phyloP scores from a whole-genome alignment of 2,888 invertebrate species.

The Acrobasis consociella region DNA sequence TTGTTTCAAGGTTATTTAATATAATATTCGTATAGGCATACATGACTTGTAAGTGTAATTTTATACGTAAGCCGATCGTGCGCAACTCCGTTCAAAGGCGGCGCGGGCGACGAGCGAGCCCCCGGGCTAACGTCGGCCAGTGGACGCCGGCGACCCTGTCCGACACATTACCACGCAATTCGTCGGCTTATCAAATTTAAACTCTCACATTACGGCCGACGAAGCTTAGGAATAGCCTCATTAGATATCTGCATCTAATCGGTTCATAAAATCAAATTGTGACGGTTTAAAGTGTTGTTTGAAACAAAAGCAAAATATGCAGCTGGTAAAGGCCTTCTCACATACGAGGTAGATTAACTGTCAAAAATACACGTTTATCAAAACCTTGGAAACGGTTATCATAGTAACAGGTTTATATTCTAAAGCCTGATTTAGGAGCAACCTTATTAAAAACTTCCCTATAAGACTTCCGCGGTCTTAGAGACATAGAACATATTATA shows the following conservation, averaged over 20 bases:
- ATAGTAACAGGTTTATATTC: no score
- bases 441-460: no score
- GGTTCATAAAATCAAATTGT: slow-evolving; percentile 14
- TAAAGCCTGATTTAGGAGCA: no score
- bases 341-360: no score
- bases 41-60: background rate
- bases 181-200: slow-evolving; percentile 66
- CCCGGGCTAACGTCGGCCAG: slow-evolving; percentile 37
- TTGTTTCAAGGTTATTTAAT: no score
- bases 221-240: slow-evolving; percentile 29
- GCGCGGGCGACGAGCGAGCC: slow-evolving; percentile 32
- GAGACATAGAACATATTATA: no score
- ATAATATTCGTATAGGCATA: background rate
- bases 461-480: no score
- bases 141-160: slow-evolving; percentile 56
- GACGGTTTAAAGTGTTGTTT: slow-evolving; percentile 1
- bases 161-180: slow-evolving; percentile 73
- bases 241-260: slow-evolving; percentile 30
- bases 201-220: slow-evolving; percentile 40
- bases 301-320: background rate
- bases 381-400: no score
- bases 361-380: no score
- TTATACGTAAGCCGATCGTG: background rate
- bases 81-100: slow-evolving; percentile 22
- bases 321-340: background rate